phyloP scores from a whole-genome alignment of 2,113 vertebrate species.

The Silurus glanis region DNA sequence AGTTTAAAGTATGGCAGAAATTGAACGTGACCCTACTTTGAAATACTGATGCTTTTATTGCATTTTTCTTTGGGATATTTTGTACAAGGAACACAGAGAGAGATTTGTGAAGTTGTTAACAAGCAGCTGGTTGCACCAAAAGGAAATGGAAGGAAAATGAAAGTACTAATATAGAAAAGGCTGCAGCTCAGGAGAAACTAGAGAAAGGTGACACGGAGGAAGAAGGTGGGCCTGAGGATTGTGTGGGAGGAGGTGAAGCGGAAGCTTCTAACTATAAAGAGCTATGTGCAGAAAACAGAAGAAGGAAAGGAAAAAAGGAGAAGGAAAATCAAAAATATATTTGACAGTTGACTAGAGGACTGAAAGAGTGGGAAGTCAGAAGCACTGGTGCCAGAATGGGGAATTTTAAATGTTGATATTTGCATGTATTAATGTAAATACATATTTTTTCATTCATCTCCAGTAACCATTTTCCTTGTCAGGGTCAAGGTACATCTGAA shows the following conservation, averaged over 20 bases:
- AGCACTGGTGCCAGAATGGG: neutral
- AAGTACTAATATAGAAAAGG: neutral
- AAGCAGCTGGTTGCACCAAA: neutral
- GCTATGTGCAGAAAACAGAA: neutral
- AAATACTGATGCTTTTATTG: neutral
- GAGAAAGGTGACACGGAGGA: neutral
- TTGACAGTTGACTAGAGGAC: neutral
- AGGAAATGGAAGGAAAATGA: neutral
- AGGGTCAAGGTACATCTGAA: neutral
- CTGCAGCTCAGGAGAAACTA: neutral
- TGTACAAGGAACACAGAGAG: neutral
- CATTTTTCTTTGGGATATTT: conserved; percentile 6
- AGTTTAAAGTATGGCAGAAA: neutral
- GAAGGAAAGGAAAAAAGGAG: neutral
- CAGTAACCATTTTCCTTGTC: neutral
- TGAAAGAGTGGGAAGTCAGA: neutral
- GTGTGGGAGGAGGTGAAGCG: neutral
- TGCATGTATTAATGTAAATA: neutral
- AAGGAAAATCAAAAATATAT: neutral
- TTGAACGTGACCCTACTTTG: neutral
- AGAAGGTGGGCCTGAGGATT: neutral
- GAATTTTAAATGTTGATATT: neutral
- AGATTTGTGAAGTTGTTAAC: neutral
- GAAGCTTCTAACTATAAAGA: neutral
- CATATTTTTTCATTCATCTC: neutral